Evolutionary conservation across 2,113 vertebrate species (phyloP).

Genomic region (Geococcyx californianus): DNA sequence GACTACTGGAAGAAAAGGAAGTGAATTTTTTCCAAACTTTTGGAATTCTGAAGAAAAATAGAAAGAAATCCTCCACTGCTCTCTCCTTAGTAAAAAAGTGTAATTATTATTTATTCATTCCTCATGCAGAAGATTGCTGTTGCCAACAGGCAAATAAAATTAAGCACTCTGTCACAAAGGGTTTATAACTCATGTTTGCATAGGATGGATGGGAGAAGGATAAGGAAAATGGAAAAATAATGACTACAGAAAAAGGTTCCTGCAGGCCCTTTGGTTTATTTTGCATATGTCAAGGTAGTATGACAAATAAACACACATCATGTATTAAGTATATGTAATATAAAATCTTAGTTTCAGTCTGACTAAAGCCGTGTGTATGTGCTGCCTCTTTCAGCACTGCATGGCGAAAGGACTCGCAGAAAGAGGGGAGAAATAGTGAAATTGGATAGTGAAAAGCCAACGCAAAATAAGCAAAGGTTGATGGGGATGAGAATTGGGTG

Average conservation of each 20-base stretch:
- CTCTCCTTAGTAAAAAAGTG: background rate
- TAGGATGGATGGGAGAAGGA: background rate
- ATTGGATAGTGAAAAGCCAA: background rate
- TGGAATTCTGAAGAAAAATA: background rate
- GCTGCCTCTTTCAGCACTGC: background rate
- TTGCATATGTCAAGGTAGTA: background rate
- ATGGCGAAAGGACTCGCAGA: background rate
- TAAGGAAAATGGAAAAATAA: background rate
- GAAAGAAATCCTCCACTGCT: background rate
- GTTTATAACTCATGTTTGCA: background rate
- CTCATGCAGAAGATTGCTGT: background rate
- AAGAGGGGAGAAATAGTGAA: background rate
- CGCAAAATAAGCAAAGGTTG: background rate
- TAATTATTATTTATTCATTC: background rate
- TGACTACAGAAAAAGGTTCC: background rate
- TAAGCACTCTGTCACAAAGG: background rate
- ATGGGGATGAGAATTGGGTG: background rate
- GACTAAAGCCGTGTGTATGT: background rate
- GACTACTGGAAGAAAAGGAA: background rate
- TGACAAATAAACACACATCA: background rate
- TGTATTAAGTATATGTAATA: background rate
- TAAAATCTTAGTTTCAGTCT: background rate
- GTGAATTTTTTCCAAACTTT: background rate
- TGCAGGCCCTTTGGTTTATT: background rate
- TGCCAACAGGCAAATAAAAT: constrained; percentile 1